Conservation (phyloP, 2,888 invertebrate genomes). For the Tricholauxania praeusta region DNA sequence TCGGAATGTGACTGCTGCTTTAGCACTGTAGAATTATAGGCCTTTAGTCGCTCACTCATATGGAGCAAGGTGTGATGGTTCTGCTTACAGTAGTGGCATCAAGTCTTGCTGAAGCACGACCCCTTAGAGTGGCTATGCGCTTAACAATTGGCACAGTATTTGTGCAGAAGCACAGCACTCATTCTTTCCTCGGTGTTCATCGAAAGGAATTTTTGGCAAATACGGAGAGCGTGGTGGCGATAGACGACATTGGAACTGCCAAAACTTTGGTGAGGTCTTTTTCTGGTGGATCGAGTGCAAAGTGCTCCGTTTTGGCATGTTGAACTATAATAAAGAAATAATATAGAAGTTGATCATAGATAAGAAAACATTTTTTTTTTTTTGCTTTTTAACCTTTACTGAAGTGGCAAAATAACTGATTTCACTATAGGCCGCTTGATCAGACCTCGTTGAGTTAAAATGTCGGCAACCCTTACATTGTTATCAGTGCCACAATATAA, state of each 20-base stretch:
- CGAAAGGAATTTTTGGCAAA: neutral
- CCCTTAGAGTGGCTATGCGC: slow-evolving; percentile 5
- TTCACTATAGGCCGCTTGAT: slow-evolving; percentile 9
- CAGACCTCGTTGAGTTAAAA: neutral
- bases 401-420: neutral
- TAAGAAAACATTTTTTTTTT: neutral
- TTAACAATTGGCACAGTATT: neutral
- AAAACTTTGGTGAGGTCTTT: too few species aligned
- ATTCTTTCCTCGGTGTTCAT: neutral
- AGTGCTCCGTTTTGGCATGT: too few species aligned
- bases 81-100: neutral
- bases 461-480: too few species aligned
- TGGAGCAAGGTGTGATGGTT: slow-evolving; percentile 12
- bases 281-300: too few species aligned
- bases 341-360: too few species aligned
- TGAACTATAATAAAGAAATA: too few species aligned
- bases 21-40: too few species aligned
- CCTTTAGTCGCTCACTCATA: neutral
- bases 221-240: neutral
- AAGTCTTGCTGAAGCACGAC: slow-evolving; percentile 2
- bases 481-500: neutral
- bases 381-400: neutral
- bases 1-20: too few species aligned
- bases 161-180: neutral
- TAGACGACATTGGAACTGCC: too few species aligned